Base-by-base conservation (phyloP, 2,113 vertebrate genomes). In the Echinops telfairi region DNA sequence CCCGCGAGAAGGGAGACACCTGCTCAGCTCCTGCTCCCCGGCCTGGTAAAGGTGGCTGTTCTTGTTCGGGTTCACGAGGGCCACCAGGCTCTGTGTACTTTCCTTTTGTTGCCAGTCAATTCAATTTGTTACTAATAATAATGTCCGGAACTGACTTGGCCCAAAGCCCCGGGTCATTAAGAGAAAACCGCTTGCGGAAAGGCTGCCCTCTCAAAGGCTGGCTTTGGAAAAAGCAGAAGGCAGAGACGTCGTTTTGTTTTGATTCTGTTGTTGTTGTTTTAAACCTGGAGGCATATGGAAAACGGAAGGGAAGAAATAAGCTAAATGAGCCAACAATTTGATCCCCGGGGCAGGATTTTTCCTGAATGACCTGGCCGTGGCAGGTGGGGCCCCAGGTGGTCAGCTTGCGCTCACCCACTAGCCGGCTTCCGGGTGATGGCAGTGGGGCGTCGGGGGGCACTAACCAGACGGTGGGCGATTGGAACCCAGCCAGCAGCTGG, bases 1-100 rank as follows among this genome's bases (percentile, higher is more conserved):
- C 6, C 64, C 22, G 64, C 97, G 97, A 97, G 97, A 98, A 96
- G 93, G 82, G 94, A 92, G 91, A 93, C 97, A 97, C 97, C 97
- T 98, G 98, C 86, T 33, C 0, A 6, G 88, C 95, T 93, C 23
- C 86, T 89, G 96, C 92, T 91, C 92, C 92, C 92, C n/a, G 91
- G 92, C 93, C 83, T 89, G 89, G 95, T 93, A 92, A 95, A 92
- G 78, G 94, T 0, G 9, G 75, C n/a, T 38, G 2, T n/a, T 31
- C 14, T 1, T 58, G 88, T 87, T 95, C 83, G 31, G 9, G 83
- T 79, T 95, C 94, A 38, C 25, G 43, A 77, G 94, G 97, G 97
- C 97, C 95, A 73, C 70, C 81, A 86, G 90, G 80, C 95, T 53
- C 47, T 95, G 81, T 91, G 94, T 91, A 64, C 97, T 92, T 68